phyloP scores from a whole-genome alignment of 2,888 invertebrate genomes.

The Orthosia incerta region DNA sequence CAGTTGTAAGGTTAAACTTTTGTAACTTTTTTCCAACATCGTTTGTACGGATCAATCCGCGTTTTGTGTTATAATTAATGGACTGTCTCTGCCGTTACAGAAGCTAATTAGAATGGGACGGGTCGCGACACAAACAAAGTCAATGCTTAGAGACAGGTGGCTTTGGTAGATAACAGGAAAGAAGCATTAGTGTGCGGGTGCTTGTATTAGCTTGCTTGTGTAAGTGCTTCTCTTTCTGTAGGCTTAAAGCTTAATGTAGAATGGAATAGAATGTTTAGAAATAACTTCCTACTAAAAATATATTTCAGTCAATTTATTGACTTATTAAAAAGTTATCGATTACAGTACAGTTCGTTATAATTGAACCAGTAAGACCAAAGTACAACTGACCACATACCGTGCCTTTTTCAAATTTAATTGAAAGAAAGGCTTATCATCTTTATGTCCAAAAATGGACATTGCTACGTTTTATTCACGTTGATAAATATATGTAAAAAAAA shows the following conservation, averaged over 20 bases:
- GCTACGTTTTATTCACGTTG: slow-evolving; percentile 11
- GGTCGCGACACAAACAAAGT: slow-evolving; percentile 79
- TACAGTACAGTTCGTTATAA: background rate
- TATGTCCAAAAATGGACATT: background rate
- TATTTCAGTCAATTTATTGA: background rate
- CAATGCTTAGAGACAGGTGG: slow-evolving; percentile 80
- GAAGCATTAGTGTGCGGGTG: slow-evolving; percentile 51
- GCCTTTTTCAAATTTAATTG: slow-evolving; percentile 5
- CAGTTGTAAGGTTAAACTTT: slow-evolving; percentile 66
- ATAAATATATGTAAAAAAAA: slow-evolving; percentile 19
- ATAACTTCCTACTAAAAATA: background rate
- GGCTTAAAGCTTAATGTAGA: slow-evolving; percentile 1
- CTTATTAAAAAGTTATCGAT: too few relatives aligned
- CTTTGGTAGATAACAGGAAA: slow-evolving; percentile 72
- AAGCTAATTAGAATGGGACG: slow-evolving; percentile 81
- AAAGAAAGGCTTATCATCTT: background rate
- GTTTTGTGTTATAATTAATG: slow-evolving; percentile 85
- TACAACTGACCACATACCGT: background rate
- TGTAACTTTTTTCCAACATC: slow-evolving; percentile 74
- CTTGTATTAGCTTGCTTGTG: slow-evolving; percentile 45
- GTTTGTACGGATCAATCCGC: slow-evolving; percentile 77
- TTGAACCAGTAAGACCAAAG: background rate
- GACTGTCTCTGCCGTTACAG: slow-evolving; percentile 81
- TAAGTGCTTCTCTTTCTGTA: slow-evolving; percentile 16
- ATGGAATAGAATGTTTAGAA: slow-evolving; percentile 4